Conservation (phyloP, 2,888 invertebrate species). For the Oeneis ivallda region DNA sequence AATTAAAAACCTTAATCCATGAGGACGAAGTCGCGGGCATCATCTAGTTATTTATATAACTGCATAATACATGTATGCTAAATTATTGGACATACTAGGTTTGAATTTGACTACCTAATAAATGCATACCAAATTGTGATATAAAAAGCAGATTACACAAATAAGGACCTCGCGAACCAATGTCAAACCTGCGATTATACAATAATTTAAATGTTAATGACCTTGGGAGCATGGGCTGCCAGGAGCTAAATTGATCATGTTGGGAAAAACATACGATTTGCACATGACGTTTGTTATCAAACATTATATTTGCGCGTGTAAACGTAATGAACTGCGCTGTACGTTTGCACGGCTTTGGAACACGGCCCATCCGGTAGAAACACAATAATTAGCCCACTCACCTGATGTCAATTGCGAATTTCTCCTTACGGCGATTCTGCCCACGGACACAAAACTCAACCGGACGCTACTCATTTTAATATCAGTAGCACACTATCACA, state of each 20-base stretch:
- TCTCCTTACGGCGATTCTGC: conserved; percentile 74
- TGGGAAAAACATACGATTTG: conserved; percentile 21
- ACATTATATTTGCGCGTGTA: conserved; percentile 51
- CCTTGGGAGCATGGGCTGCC: conserved; percentile 33
- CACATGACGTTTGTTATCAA: conserved; percentile 68
- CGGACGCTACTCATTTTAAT: conserved; percentile 76
- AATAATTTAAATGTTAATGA: conserved; percentile 46
- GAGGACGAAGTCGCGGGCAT: too few species aligned
- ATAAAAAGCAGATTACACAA: conserved; percentile 21
- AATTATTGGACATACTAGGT: not conserved
- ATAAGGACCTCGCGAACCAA: conserved; percentile 26
- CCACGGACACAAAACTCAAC: conserved; percentile 75
- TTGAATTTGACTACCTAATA: not conserved
- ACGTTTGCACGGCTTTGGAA: conserved; percentile 53
- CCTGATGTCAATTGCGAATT: conserved; percentile 73
- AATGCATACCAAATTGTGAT: not conserved
- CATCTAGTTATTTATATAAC: too few species aligned
- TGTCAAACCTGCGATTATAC: conserved; percentile 38
- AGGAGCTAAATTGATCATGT: not conserved
- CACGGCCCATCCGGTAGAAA: conserved; percentile 61
- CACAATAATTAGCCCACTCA: conserved; percentile 60
- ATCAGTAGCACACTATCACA: conserved; percentile 60
- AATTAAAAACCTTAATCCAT: too few species aligned
- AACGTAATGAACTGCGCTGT: conserved; percentile 54
- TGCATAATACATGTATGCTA: not conserved